These are phyloP conservation scores for Octodon degus DNA, from an alignment of 2,113 vertebrate genomes.

Conservation along the genomic window DNA sequence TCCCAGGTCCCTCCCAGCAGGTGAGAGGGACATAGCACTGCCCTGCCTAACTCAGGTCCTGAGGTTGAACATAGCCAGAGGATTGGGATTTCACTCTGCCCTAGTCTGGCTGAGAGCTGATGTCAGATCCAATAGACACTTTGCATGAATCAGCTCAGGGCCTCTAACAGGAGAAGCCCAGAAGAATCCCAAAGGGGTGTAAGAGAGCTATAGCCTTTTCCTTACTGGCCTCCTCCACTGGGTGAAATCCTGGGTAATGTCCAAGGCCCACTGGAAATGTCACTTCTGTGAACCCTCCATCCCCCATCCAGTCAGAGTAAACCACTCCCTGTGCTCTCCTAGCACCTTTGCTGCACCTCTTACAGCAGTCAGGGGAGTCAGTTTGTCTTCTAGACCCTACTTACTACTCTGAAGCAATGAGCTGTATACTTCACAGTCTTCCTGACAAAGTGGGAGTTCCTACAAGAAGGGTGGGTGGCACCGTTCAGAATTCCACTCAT, in stretches of 20 bases:
- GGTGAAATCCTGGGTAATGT: background rate
- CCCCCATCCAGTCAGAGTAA: background rate
- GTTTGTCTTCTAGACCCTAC: background rate
- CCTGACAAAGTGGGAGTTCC: background rate
- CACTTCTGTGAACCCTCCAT: background rate
- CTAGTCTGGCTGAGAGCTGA: background rate
- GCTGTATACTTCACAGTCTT: background rate
- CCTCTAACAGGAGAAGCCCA: background rate
- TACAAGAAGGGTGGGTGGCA: background rate
- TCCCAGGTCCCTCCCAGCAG: background rate
- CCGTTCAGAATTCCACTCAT: background rate
- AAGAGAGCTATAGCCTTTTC: background rate
- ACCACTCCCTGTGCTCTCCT: background rate
- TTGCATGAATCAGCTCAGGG: background rate
- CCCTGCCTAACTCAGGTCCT: background rate
- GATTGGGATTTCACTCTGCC: conserved; percentile 15
- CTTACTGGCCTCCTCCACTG: background rate
- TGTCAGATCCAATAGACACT: background rate
- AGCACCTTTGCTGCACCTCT: background rate
- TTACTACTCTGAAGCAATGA: background rate
- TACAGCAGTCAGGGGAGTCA: background rate
- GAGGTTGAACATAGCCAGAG: background rate
- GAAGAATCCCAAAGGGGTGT: background rate
- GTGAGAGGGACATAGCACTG: background rate
- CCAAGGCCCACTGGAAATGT: background rate